These are phyloP conservation scores for Cyrtonyx montezumae DNA, from an alignment of 2,113 vertebrate species.

Conservation along the genomic window DNA sequence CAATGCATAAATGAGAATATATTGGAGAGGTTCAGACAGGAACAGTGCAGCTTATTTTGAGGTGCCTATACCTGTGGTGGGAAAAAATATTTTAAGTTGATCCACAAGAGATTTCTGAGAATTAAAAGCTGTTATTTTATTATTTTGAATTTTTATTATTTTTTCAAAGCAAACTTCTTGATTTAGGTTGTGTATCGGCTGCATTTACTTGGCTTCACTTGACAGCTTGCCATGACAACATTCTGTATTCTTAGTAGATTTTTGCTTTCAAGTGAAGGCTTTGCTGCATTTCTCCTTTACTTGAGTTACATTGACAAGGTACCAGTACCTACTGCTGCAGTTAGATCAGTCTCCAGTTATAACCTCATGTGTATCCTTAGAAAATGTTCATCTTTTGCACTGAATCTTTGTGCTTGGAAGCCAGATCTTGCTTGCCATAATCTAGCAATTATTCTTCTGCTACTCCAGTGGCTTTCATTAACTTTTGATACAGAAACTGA, in stretches of 20 bases:
- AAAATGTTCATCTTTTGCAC: not conserved
- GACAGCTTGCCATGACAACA: not conserved
- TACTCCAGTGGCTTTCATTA: not conserved
- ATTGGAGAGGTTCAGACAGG: not conserved
- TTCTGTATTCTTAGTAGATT: not conserved
- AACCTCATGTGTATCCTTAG: not conserved
- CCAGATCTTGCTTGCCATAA: conserved; percentile 15
- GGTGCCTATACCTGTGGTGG: not conserved
- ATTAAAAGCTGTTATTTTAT: not conserved
- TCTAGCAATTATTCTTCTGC: not conserved
- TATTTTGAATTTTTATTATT: not conserved
- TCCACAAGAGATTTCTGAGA: not conserved
- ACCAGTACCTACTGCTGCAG: not conserved
- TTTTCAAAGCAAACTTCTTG: not conserved
- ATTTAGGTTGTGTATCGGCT: not conserved
- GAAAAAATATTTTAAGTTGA: not conserved
- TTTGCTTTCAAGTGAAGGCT: not conserved
- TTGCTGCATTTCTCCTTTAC: not conserved
- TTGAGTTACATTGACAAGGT: not conserved
- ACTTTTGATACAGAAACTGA: not conserved
- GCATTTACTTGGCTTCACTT: not conserved
- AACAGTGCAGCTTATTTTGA: not conserved
- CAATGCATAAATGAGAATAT: not conserved
- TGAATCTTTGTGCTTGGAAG: not conserved
- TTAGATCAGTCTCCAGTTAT: conserved; percentile 18